Conservation (phyloP, 2,888 invertebrate genomes). For the Incurvaria masculella region DNA sequence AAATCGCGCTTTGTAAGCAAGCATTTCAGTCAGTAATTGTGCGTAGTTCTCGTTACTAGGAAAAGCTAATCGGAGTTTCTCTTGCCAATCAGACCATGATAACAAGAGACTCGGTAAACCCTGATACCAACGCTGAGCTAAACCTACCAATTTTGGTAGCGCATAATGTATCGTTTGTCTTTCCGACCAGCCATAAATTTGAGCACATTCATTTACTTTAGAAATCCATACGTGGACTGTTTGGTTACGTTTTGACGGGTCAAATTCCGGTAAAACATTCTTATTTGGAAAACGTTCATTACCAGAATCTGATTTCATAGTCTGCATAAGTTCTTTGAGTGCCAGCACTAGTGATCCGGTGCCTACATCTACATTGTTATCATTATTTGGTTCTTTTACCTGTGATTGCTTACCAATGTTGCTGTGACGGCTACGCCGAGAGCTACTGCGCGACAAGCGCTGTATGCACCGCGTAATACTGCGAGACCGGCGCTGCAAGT, state of each 20-base stretch:
- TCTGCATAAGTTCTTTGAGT: too few species aligned
- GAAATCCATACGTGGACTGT: background rate
- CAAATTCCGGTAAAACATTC: too few species aligned
- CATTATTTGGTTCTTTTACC: too few species aligned
- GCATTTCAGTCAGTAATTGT: slow-evolving; percentile 18
- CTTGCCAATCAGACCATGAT: slow-evolving; percentile 20
- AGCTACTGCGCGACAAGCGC: too few species aligned
- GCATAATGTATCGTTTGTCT: background rate
- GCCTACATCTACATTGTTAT: too few species aligned
- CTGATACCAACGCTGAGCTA: slow-evolving; percentile 5
- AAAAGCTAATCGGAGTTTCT: slow-evolving; percentile 17
- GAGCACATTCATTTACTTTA: background rate
- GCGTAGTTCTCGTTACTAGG: slow-evolving; percentile 19
- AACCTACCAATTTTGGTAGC: background rate
- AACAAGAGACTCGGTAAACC: slow-evolving; percentile 15
- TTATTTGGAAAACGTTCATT: too few species aligned
- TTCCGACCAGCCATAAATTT: background rate
- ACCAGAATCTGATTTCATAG: too few species aligned
- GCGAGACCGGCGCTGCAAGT: too few species aligned
- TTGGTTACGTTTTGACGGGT: background rate
- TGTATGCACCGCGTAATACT: too few species aligned
- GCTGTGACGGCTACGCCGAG: too few species aligned
- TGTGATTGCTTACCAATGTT: too few species aligned
- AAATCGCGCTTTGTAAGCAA: slow-evolving; percentile 12
- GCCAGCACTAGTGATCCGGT: too few species aligned